phyloP scores from a whole-genome alignment of 2,888 invertebrate species.

The Lasius platythorax region DNA sequence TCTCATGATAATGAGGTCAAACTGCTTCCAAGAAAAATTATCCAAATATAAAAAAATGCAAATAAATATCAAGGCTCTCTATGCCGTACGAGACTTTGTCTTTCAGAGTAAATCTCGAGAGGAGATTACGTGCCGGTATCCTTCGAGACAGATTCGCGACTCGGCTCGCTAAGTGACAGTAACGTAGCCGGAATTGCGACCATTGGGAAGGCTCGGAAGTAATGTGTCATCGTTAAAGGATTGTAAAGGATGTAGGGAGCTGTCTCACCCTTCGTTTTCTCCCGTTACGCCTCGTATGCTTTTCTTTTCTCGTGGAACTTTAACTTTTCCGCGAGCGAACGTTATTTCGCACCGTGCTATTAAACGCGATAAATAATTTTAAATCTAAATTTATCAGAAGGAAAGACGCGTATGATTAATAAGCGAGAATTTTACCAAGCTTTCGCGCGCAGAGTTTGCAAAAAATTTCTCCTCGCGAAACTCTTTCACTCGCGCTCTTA shows the following conservation, averaged over 20 bases:
- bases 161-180: constrained; percentile 73
- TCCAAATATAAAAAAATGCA: background rate
- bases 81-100: constrained; percentile 12
- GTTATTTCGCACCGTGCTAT: constrained; percentile 10
- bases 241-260: constrained; percentile 73
- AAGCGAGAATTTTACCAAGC: background rate
- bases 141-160: constrained; percentile 62
- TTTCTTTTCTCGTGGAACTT: constrained; percentile 18
- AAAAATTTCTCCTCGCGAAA: constrained; percentile 10
- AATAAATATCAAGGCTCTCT: constrained; percentile 17
- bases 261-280: constrained; percentile 39
- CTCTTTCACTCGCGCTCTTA: constrained; percentile 3
- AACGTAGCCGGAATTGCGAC: constrained; percentile 71
- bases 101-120: constrained; percentile 45
- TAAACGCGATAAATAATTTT: constrained; percentile 29
- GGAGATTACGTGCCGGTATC: constrained; percentile 41
- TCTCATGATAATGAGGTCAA: background rate
- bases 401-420: background rate
- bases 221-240: constrained; percentile 82
- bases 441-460: background rate
- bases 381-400: background rate
- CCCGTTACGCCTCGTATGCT: constrained; percentile 10
- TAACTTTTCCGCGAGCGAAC: constrained; percentile 7
- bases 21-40: background rate
- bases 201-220: constrained; percentile 73